Base-by-base conservation (phyloP, 2,888 invertebrate species). In the Pollenia angustigena region DNA sequence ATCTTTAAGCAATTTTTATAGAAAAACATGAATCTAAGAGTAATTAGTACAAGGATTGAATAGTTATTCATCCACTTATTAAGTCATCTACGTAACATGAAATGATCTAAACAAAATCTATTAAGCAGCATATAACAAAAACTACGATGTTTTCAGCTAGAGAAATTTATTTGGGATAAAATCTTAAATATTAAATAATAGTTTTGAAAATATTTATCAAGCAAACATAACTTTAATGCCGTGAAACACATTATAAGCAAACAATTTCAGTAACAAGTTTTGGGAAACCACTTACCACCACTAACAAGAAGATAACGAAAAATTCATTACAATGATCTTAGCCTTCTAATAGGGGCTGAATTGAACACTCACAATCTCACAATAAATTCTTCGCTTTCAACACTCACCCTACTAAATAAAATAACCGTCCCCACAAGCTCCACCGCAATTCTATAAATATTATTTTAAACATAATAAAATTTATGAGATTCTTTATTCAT, bases 401-500 rank as follows among this genome's bases (percentile, higher is more conserved):
- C 42, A 16, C 16, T 40, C 40, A 60, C 6, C 23, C 3, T 40
- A 40, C 9, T 10, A 42, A 32, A 32, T n/a, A 42, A 10, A 9
- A 44, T 10, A 1, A n/a, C 4, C 14, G 0, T 2, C 42, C 64
- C 16, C 40, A 52, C 7, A 58, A 32, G 14, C 2, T 12, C 1
- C 23, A 48, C n/a, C 32, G 3, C n/a, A 23, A 23, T 68, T 32
- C 14, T 4, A 50, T 40, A 68, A 68, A 68, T 50, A 40, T 40
- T 40, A 50, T 68, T 50, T 68, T 12, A 50, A 50, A n/a, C 32
- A 50, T n/a, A 68, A 14, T 52, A 50, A 78, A 79, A 72, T 83
- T 83, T 83, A 78, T 83, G 83, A 83, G 72, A 66, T 50, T 50
- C 66, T 50, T 78, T 66, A 50, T 60, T 23, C 72, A 78, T 83